Evolutionary conservation across 1,140 invertebrate genomes (phyloP), one percentile per base, ranked within the genome.

Genomic region (Aphaenogaster rudis): DNA sequence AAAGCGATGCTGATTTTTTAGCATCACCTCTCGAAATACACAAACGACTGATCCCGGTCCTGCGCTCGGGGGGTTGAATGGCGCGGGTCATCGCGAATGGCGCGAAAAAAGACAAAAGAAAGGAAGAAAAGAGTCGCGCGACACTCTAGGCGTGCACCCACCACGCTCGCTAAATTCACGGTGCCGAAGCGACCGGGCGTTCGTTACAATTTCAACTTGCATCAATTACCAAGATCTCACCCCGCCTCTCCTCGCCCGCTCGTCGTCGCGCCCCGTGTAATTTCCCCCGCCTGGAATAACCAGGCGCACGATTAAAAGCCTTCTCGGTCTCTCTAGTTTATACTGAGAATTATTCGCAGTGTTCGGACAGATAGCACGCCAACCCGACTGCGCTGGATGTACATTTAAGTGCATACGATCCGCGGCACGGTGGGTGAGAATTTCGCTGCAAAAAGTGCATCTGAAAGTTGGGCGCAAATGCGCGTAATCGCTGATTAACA

Each of bases 141-240:
- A 50, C 79, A 86, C 33, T 28, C 54, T 28, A 63, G n/a, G 21
- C 42, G 50, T 69, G 80, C 52, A 67, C n/a, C 21, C 63, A 57
- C 42, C 36, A 33, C 61, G 48, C 45, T 77, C 28, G 48, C 57
- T 74, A 80, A 90, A 90, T 90, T 90, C 66, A 42, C 59, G 5
- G 39, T 64, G 85, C 69, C 54, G 50, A 74, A 57, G 82, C 48
- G 33, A 63, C 39, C 52, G 69, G 59, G 45, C 61, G 86, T 87
- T 90, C 85, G 74, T 90, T 90, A 90, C 89, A 90, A 90, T 90
- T 90, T 90, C 86, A 90, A 59, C 86, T 74, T 87, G 88, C 88
- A 88, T 90, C 87, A 64, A 80, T 90, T 66, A 87, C 71, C 69
- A 85, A 69, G 77, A 61, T 81, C 78, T 50, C 59, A 39, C 2